Evolutionary conservation across 2,113 vertebrate genomes (phyloP).

Genomic region (Donacobius atricapilla): DNA sequence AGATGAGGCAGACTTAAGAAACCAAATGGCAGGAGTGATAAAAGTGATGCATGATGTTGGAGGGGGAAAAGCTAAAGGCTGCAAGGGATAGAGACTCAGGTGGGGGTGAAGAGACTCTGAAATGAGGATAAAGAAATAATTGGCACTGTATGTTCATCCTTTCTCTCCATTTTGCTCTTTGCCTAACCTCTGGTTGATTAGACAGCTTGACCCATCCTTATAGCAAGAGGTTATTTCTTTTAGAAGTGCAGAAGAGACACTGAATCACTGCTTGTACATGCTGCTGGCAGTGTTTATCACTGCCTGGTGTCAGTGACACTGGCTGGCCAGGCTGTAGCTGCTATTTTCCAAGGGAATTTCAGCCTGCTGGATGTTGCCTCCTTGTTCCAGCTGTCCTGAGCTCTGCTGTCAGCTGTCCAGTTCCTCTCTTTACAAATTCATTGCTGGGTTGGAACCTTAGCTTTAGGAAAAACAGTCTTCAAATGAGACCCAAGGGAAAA

Average conservation of each 20-base stretch:
- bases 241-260: not conserved
- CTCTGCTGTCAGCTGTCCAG: not conserved
- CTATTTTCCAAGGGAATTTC: not conserved
- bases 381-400: not conserved
- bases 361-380: not conserved
- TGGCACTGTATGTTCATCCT: not conserved
- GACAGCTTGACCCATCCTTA: not conserved
- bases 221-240: not conserved
- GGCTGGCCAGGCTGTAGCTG: not conserved
- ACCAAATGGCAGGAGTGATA: not conserved
- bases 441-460: not conserved
- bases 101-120: not conserved
- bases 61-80: not conserved
- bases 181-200: not conserved
- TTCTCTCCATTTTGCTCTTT: not conserved
- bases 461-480: not conserved
- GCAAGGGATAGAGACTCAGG: not conserved
- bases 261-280: not conserved
- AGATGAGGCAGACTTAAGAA: not conserved
- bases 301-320: not conserved
- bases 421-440: not conserved
- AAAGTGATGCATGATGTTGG: not conserved
- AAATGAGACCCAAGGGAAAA: not conserved
- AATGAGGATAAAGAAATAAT: not conserved
- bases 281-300: not conserved